A percentile compares a stretch with the other conserved stretches of the same genome.
Conservation (phyloP, 2,888 invertebrate species). For the Cheilosia scutellata region DNA sequence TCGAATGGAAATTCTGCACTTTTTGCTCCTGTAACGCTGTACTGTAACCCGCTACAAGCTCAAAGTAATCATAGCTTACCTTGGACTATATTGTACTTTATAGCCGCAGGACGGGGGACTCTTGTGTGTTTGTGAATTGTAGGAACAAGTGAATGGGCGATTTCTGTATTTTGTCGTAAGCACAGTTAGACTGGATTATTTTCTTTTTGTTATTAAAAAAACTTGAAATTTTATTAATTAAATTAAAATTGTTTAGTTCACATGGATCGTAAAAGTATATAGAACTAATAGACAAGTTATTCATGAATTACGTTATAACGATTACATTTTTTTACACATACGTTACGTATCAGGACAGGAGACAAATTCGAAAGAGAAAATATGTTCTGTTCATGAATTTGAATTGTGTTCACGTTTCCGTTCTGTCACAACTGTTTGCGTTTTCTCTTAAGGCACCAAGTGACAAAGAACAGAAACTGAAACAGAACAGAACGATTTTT, state of each 20-base stretch:
- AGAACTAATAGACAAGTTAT: too few relatives aligned
- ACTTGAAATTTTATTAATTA: constrained; percentile 55
- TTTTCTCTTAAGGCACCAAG: too few relatives aligned
- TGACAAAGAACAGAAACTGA: too few relatives aligned
- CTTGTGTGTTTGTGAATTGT: constrained; percentile 8
- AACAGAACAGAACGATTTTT: too few relatives aligned
- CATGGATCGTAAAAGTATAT: too few relatives aligned
- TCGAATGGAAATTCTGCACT: constrained; percentile 61
- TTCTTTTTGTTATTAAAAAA: background rate
- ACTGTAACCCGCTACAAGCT: constrained; percentile 49
- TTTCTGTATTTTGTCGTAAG: constrained; percentile 9
- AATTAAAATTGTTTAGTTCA: constrained; percentile 1
- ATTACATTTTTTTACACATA: too few relatives aligned
- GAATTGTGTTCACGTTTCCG: too few relatives aligned
- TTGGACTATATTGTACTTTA: constrained; percentile 72
- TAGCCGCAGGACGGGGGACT: constrained; percentile 46
- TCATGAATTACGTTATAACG: too few relatives aligned
- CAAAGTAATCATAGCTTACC: constrained; percentile 71
- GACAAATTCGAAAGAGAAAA: too few relatives aligned
- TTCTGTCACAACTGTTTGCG: too few relatives aligned
- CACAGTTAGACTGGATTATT: background rate
- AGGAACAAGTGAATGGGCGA: constrained; percentile 48
- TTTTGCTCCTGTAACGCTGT: constrained; percentile 40
- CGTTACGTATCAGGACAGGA: too few relatives aligned
- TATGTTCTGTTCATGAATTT: too few relatives aligned